Evolutionary conservation across 2,797 vertebrate species (phyloP).

Genomic region (Bucorvus abyssinicus): DNA sequence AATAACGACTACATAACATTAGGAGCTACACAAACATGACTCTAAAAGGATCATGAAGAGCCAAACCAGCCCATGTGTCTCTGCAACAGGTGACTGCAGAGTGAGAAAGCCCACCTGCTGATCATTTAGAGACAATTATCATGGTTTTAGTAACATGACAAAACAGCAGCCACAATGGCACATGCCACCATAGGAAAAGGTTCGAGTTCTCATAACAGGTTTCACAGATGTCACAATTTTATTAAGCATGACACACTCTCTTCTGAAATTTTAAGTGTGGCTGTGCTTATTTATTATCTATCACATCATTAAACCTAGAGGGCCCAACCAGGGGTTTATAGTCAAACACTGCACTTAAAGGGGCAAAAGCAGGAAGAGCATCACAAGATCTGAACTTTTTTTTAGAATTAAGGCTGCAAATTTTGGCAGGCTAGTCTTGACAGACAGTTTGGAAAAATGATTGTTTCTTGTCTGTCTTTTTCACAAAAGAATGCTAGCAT

Average conservation of each 20-base stretch:
- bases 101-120: background rate
- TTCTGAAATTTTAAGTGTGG: background rate
- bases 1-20: too few species aligned
- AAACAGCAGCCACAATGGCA: background rate
- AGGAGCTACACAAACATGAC: background rate
- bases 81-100: background rate
- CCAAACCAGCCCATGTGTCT: background rate
- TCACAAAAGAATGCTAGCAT: background rate
- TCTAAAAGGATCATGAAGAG: background rate
- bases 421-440: background rate
- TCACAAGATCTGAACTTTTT: background rate
- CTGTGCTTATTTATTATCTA: background rate
- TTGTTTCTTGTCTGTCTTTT: background rate
- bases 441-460: background rate
- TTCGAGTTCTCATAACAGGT: background rate
- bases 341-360: background rate
- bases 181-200: background rate
- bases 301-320: rapidly evolving
- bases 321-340: background rate
- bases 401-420: background rate
- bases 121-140: background rate
- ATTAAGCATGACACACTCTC: background rate
- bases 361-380: background rate
- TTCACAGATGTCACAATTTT: background rate
- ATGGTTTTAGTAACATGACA: background rate